Evolutionary conservation across 2,888 invertebrate genomes (phyloP).

Genomic region (Xanthia togata): DNA sequence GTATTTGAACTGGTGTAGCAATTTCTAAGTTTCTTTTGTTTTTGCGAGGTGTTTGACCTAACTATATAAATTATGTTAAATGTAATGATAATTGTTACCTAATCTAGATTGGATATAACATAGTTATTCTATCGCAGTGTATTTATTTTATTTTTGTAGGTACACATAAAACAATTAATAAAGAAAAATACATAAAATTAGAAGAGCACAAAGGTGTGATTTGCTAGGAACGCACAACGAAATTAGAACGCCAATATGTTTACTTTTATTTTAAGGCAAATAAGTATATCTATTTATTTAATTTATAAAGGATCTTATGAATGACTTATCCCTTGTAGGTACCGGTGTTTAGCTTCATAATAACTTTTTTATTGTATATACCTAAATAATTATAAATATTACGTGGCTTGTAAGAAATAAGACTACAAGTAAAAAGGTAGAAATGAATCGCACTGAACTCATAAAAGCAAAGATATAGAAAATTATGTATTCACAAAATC

Average conservation of each 20-base stretch:
- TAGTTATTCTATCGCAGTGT: neutral
- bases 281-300: neutral
- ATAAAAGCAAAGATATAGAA: neutral
- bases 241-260: neutral
- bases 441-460: conserved; percentile 10
- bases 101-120: neutral
- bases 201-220: neutral
- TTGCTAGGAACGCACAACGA: conserved; percentile 39
- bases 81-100: neutral
- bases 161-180: no score
- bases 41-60: neutral
- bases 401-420: neutral
- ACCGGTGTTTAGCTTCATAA: conserved; percentile 47
- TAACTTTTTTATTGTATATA: conserved; percentile 28
- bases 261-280: neutral
- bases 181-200: no score
- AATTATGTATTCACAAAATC: neutral
- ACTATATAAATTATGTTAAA: no score
- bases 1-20: no score
- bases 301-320: conserved; percentile 28
- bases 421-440: neutral
- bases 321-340: conserved; percentile 17
- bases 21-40: neutral
- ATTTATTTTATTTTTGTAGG: neutral
- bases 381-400: neutral